Evolutionary conservation across 2,888 invertebrate genomes (phyloP).

Genomic region (Pammene aurita): DNA sequence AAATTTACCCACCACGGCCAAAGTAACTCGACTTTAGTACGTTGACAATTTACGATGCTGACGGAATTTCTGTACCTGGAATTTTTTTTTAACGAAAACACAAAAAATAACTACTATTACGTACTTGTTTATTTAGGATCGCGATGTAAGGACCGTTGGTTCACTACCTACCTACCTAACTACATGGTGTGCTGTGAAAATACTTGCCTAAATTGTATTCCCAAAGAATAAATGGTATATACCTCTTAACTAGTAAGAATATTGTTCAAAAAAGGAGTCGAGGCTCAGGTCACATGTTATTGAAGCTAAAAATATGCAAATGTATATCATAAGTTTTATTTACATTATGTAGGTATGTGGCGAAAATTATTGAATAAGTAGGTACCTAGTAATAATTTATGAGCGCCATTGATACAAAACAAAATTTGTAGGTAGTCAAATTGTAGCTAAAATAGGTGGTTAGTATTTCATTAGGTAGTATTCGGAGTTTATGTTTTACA

Average conservation of each 20-base stretch:
- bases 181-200: too few species aligned
- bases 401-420: slow-evolving; percentile 12
- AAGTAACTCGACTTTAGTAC: too few species aligned
- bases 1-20: too few species aligned
- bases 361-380: background rate
- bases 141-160: background rate
- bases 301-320: background rate
- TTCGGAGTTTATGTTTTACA: slow-evolving; percentile 47
- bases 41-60: too few species aligned
- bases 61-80: too few species aligned
- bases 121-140: too few species aligned
- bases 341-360: background rate
- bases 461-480: slow-evolving; percentile 11
- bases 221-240: slow-evolving; percentile 28
- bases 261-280: slow-evolving; percentile 4
- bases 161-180: too few species aligned
- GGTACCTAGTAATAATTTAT: background rate
- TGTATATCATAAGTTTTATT: slow-evolving; percentile 7
- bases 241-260: background rate
- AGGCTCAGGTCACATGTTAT: slow-evolving; percentile 11
- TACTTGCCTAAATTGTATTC: slow-evolving; percentile 29
- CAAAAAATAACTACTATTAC: too few species aligned
- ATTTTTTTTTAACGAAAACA: too few species aligned
- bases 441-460: background rate
- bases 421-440: background rate